Evolutionary conservation across 2,888 invertebrate genomes (phyloP).

Genomic region (Globia sparganii): DNA sequence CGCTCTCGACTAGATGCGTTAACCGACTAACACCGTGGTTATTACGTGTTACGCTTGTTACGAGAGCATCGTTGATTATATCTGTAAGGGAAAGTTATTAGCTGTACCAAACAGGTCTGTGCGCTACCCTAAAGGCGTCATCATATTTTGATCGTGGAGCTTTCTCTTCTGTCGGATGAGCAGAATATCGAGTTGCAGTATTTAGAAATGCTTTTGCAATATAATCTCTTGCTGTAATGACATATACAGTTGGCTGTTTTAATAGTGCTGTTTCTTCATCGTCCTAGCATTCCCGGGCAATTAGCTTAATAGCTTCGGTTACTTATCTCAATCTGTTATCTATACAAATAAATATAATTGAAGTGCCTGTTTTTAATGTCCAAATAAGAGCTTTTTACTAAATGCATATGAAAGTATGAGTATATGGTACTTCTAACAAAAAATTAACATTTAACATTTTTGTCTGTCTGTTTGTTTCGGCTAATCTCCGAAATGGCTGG

Average conservation of each 20-base stretch:
- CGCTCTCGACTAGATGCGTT: constrained; percentile 82
- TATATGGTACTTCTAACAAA: too few relatives aligned
- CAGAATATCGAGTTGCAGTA: constrained; percentile 35
- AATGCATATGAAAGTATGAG: too few relatives aligned
- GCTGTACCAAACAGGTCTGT: constrained; percentile 66
- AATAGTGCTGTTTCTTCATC: constrained; percentile 19
- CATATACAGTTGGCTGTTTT: constrained; percentile 21
- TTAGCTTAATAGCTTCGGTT: constrained; percentile 24
- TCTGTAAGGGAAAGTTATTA: constrained; percentile 86
- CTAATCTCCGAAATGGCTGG: too few relatives aligned
- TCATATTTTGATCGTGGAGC: constrained; percentile 62
- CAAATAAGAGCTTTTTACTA: too few relatives aligned
- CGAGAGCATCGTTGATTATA: constrained; percentile 79
- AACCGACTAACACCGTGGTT: constrained; percentile 70
- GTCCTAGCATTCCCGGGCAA: constrained; percentile 20
- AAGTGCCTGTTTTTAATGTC: too few relatives aligned
- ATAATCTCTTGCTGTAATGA: constrained; percentile 32
- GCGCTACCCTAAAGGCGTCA: constrained; percentile 68
- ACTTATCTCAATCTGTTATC: constrained; percentile 20
- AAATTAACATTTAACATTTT: too few relatives aligned
- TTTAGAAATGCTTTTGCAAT: constrained; percentile 41
- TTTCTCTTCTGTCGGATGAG: constrained; percentile 57
- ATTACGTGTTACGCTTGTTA: constrained; percentile 83
- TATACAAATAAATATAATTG: too few relatives aligned
- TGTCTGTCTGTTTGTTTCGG: too few relatives aligned